Percentiles rank a stretch among this genome's conserved stretches.
Conservation (phyloP, 2,888 invertebrate species). For the Busseola fusca region DNA sequence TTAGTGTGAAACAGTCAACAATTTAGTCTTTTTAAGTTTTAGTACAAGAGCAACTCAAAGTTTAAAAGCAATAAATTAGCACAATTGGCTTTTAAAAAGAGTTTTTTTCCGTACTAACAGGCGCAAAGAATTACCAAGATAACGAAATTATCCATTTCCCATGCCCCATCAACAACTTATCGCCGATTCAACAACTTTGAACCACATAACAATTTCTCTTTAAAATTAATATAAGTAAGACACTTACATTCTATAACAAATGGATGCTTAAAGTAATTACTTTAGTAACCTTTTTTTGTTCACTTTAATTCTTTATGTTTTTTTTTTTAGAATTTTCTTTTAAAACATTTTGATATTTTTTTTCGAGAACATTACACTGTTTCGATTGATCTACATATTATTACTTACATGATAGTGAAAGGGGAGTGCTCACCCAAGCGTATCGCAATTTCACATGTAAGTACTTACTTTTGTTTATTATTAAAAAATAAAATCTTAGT, state of each 20-base stretch:
- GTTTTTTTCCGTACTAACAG: not conserved
- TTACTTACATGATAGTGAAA: slow-evolving; percentile 53
- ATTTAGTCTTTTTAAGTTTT: not conserved
- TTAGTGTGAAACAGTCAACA: slow-evolving; percentile 1
- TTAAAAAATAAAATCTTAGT: slow-evolving; percentile 21
- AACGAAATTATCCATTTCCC: slow-evolving; percentile 48
- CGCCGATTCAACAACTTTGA: slow-evolving; percentile 38
- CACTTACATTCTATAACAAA: slow-evolving; percentile 71
- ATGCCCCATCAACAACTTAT: slow-evolving; percentile 48
- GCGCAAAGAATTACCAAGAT: slow-evolving; percentile 44
- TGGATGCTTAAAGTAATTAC: slow-evolving; percentile 70
- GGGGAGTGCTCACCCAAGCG: slow-evolving; percentile 46
- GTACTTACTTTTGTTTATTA: slow-evolving; percentile 50
- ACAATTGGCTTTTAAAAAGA: slow-evolving; percentile 2
- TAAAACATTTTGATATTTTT: slow-evolving; percentile 63
- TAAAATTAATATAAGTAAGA: slow-evolving; percentile 53
- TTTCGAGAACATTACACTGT: slow-evolving; percentile 58
- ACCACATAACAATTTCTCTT: slow-evolving; percentile 51
- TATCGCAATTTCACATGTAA: slow-evolving; percentile 51
- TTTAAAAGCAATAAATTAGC: slow-evolving; percentile 11
- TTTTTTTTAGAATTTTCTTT: slow-evolving; percentile 75
- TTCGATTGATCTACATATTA: slow-evolving; percentile 55
- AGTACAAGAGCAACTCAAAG: slow-evolving; percentile 3
- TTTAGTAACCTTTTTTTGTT: slow-evolving; percentile 71
- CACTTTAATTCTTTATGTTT: slow-evolving; percentile 70